Percentiles rank a stretch among this genome's conserved stretches.
These are phyloP conservation scores for Neomicropteryx cornuta DNA, from an alignment of 1,140 invertebrate species.

Conservation along the genomic window DNA sequence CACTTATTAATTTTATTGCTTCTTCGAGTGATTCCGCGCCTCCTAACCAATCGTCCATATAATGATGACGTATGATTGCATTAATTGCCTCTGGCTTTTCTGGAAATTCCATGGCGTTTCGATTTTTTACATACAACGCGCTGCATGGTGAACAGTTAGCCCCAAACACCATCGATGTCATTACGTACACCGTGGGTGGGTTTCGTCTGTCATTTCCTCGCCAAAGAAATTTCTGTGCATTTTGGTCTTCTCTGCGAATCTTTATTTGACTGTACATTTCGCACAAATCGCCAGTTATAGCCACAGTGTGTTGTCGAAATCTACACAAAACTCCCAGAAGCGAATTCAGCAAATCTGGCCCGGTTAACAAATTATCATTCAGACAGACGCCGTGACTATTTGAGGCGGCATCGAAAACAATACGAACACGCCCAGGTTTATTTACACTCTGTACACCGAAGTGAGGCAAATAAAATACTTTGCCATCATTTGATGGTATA, in stretches of 20 bases:
- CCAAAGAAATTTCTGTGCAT: conserved; percentile 20
- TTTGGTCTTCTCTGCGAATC: conserved; percentile 15
- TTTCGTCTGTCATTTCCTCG: background rate
- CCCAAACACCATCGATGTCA: conserved; percentile 19
- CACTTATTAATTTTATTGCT: too few relatives aligned
- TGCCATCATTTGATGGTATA: background rate
- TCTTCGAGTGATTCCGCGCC: too few relatives aligned
- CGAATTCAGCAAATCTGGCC: conserved; percentile 17
- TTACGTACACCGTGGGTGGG: conserved; percentile 4
- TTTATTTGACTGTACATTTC: conserved; percentile 21
- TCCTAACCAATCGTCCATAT: conserved; percentile 32
- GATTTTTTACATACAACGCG: conserved; percentile 14
- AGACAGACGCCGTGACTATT: conserved; percentile 11
- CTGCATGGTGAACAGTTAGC: conserved; percentile 13
- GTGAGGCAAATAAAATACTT: conserved; percentile 17
- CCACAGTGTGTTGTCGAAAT: conserved; percentile 16
- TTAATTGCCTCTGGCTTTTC: conserved; percentile 15
- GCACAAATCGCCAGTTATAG: conserved; percentile 14
- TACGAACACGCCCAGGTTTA: conserved; percentile 16
- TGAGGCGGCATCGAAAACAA: conserved; percentile 20
- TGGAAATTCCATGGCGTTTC: conserved; percentile 14
- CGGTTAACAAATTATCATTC: conserved; percentile 14
- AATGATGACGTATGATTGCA: conserved; percentile 20
- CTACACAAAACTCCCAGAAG: conserved; percentile 15
- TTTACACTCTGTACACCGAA: conserved; percentile 18